Percentiles rank a stretch among this genome's conserved stretches.
Evolutionary conservation across 2,888 invertebrate genomes (phyloP).

Genomic region (Thysanoteuthis rhombus): DNA sequence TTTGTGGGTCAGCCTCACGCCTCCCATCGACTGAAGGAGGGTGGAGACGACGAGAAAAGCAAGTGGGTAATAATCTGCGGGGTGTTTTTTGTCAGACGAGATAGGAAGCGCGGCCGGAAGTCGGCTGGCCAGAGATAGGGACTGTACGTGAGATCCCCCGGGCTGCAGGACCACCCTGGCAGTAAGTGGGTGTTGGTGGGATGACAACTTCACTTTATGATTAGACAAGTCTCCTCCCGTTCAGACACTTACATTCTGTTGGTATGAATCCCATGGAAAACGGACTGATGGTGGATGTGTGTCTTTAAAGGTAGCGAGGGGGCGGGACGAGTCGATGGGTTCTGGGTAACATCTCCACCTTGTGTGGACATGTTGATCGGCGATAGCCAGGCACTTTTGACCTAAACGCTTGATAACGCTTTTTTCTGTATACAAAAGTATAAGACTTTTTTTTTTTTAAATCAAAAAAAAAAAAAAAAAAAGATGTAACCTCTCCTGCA

Average conservation of each 20-base stretch:
- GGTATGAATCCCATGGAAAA: no score
- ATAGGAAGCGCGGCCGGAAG: not conserved
- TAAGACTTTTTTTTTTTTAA: no score
- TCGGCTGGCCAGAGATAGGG: not conserved
- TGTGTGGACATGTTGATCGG: no score
- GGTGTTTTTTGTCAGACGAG: slow-evolving; percentile 12
- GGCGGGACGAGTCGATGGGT: no score
- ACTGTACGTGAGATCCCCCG: not conserved
- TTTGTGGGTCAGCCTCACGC: not conserved
- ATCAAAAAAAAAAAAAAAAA: no score
- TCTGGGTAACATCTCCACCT: no score
- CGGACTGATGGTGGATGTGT: not conserved
- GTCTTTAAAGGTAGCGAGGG: not conserved
- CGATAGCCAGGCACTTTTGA: no score
- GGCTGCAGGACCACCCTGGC: not conserved
- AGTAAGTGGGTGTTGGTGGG: not conserved
- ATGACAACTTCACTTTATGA: not conserved
- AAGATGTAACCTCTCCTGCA: no score
- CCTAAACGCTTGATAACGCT: no score
- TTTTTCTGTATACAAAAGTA: no score
- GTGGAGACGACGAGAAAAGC: not conserved
- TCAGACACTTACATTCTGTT: no score
- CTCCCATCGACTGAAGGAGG: not conserved
- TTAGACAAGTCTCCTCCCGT: no score
- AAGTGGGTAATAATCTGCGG: not conserved